A percentile compares a stretch with the other conserved stretches of the same genome.
phyloP scores from a whole-genome alignment of 2,113 vertebrate genomes.

The Rhinogobius similis region DNA sequence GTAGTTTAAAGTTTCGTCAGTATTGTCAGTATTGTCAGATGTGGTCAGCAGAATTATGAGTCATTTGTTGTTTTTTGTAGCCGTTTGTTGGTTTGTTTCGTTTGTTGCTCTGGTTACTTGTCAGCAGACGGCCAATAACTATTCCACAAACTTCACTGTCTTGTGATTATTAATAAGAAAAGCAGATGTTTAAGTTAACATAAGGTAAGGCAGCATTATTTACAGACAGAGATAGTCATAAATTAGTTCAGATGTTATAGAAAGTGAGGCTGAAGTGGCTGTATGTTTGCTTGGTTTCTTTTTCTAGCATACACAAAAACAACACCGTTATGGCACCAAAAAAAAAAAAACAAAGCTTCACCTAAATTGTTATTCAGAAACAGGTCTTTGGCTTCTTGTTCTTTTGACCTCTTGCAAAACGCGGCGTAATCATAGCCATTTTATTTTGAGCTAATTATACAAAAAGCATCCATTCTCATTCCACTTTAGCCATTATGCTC shows the following conservation, averaged over 20 bases:
- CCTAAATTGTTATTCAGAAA: neutral
- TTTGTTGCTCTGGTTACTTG: no score
- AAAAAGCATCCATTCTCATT: slow-evolving; percentile 7
- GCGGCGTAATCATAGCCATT: slow-evolving; percentile 1
- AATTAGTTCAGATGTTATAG: neutral
- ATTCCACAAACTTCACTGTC: no score
- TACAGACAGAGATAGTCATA: neutral
- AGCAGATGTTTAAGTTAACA: no score
- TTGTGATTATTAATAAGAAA: no score
- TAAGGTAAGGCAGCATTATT: neutral
- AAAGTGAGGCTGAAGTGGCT: neutral
- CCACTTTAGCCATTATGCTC: slow-evolving; percentile 3
- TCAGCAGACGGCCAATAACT: no score
- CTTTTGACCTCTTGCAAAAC: slow-evolving; percentile 11
- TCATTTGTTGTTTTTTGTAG: no score
- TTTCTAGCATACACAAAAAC: neutral
- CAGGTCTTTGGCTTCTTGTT: neutral
- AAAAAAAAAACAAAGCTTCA: neutral
- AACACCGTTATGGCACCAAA: neutral
- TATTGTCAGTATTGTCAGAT: no score
- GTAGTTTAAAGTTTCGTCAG: no score
- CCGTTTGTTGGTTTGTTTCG: no score
- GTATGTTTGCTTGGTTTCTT: neutral
- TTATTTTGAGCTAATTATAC: slow-evolving; percentile 11
- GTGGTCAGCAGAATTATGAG: no score